Conservation (phyloP, 2,113 vertebrate species). For the Alces alces region DNA sequence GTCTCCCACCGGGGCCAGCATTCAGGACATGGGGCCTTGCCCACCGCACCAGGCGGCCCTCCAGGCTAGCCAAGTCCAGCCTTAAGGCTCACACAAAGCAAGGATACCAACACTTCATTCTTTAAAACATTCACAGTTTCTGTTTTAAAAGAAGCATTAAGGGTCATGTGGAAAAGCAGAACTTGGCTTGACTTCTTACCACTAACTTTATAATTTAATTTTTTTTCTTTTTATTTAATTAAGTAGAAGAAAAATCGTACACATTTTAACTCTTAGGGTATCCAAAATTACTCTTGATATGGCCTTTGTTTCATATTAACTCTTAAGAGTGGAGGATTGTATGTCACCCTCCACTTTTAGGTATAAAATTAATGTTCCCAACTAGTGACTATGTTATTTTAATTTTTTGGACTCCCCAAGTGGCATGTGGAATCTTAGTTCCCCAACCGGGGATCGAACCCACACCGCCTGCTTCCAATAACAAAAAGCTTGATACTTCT, state of each 20-base stretch:
- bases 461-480: background rate
- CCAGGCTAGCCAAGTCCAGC: background rate
- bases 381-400: background rate
- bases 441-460: background rate
- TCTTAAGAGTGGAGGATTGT: background rate
- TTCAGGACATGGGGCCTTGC: background rate
- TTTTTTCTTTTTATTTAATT: background rate
- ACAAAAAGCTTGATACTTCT: background rate
- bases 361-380: background rate
- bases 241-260: background rate
- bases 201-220: background rate
- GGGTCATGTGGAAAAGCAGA: background rate
- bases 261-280: background rate
- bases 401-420: background rate
- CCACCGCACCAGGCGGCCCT: background rate
- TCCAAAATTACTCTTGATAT: background rate
- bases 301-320: background rate
- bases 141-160: background rate
- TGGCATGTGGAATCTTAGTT: background rate
- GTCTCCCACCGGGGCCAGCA: too few species aligned
- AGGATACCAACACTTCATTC: background rate
- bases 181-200: background rate
- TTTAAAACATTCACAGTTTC: background rate
- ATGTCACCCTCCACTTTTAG: background rate
- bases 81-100: background rate